These are phyloP conservation scores for Prunella strophiata DNA, from an alignment of 2,797 vertebrate species.

Conservation along the genomic window DNA sequence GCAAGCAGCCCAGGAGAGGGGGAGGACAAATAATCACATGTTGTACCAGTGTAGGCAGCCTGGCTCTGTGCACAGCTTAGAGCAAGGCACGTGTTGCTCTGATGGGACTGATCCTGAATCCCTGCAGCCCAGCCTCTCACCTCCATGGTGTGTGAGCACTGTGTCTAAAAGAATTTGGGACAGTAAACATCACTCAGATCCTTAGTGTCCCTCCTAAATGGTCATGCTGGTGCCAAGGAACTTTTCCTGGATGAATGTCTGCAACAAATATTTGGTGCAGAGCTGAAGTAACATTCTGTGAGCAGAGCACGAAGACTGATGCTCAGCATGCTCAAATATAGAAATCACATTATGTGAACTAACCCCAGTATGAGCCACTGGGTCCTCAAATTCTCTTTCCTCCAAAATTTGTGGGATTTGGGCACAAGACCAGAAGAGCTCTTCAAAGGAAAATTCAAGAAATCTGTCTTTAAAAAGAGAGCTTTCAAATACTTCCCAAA, in stretches of 20 bases:
- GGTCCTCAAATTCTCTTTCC: background rate
- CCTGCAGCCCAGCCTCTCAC: background rate
- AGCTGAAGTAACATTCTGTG: background rate
- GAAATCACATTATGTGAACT: background rate
- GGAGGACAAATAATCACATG: background rate
- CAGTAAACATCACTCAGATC: background rate
- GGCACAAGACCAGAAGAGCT: accelerated
- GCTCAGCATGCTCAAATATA: accelerated
- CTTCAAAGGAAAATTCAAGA: background rate
- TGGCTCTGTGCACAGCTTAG: background rate
- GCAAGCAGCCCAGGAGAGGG: background rate
- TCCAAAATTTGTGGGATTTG: background rate
- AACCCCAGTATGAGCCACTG: accelerated
- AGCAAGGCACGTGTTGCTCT: accelerated
- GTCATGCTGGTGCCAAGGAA: background rate
- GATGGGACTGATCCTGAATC: background rate
- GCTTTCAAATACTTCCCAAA: background rate
- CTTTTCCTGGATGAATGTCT: background rate
- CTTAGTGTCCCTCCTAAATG: background rate
- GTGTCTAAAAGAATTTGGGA: background rate
- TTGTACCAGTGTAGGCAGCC: background rate
- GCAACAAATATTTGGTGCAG: background rate
- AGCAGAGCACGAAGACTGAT: background rate
- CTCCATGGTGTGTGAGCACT: background rate
- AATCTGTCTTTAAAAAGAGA: background rate